Conservation (phyloP, 2,888 invertebrate species). For the Trachelus iudaicus region DNA sequence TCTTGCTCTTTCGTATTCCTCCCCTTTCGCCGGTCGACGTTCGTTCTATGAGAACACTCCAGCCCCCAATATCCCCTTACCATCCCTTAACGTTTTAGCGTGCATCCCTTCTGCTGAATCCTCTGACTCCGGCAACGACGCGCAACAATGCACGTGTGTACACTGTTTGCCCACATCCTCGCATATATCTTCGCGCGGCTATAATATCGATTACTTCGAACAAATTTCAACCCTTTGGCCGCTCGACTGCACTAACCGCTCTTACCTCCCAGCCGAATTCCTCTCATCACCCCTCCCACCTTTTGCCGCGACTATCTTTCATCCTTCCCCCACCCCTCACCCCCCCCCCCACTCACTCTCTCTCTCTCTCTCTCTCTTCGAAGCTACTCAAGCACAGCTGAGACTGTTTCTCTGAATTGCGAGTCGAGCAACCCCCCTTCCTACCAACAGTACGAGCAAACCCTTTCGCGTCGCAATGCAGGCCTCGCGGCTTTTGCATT, state of each 20-base stretch:
- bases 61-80: slow-evolving; percentile 3
- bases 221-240: slow-evolving; percentile 42
- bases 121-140: slow-evolving; percentile 28
- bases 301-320: neutral
- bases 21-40: slow-evolving; percentile 25
- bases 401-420: neutral
- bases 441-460: neutral
- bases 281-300: neutral
- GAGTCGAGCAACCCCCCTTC: neutral
- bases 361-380: too few species aligned
- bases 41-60: slow-evolving; percentile 21
- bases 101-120: slow-evolving; percentile 22
- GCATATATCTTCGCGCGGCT: slow-evolving; percentile 53
- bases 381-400: too few species aligned
- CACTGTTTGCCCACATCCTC: slow-evolving; percentile 57
- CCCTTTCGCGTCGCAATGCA: slow-evolving; percentile 37
- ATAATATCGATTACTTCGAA: slow-evolving; percentile 59
- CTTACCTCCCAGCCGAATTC: slow-evolving; percentile 18
- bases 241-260: slow-evolving; percentile 24
- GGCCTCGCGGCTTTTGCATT: slow-evolving; percentile 20
- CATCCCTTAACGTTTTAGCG: slow-evolving; percentile 14
- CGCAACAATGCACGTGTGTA: slow-evolving; percentile 55
- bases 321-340: slow-evolving; percentile 5
- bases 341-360: too few species aligned
- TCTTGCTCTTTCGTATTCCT: slow-evolving; percentile 27